Evolutionary conservation across 2,113 vertebrate genomes (phyloP).

Genomic region (Oncorhynchus tshawytscha): DNA sequence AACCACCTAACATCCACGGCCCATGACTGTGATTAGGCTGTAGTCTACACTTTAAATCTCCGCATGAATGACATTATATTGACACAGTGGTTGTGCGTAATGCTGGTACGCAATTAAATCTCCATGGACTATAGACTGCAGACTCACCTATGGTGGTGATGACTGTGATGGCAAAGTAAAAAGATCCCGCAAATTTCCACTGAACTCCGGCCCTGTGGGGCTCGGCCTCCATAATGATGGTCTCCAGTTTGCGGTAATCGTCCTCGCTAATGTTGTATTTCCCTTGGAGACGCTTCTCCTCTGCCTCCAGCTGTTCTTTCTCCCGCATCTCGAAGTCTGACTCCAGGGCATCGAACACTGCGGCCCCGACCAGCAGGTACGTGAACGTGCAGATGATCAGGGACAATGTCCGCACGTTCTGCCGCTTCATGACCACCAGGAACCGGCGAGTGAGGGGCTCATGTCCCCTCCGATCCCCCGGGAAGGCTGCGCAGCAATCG

Average conservation of each 20-base stretch:
- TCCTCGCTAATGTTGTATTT: conserved; percentile 99
- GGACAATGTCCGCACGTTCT: conserved; percentile 99
- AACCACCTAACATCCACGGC: neutral
- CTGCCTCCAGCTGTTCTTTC: conserved; percentile 94
- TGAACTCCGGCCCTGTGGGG: conserved; percentile 97
- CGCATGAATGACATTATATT: neutral
- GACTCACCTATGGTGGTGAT: conserved; percentile 96
- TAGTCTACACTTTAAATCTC: neutral
- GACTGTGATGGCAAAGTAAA: conserved; percentile 99
- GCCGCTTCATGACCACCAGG: conserved; percentile 98
- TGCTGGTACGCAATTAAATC: conserved; percentile 29
- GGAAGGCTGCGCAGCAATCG: conserved; percentile 79
- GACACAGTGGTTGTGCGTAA: conserved; percentile 14
- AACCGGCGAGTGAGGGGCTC: conserved; percentile 90
- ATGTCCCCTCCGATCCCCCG: conserved; percentile 92
- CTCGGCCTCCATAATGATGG: conserved; percentile 97
- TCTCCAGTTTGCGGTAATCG: conserved; percentile 95
- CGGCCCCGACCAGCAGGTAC: conserved; percentile 97
- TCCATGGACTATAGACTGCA: neutral
- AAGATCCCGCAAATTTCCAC: conserved; percentile 98
- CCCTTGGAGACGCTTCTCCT: conserved; percentile 94
- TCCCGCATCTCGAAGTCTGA: conserved; percentile 98
- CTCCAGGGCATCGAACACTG: conserved; percentile 98
- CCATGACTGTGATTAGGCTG: neutral
- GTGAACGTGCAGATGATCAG: conserved; percentile 99